Evolutionary conservation across 2,888 invertebrate species (phyloP), one percentile per base, ranked within the genome.

Genomic region (Meloe dianella): DNA sequence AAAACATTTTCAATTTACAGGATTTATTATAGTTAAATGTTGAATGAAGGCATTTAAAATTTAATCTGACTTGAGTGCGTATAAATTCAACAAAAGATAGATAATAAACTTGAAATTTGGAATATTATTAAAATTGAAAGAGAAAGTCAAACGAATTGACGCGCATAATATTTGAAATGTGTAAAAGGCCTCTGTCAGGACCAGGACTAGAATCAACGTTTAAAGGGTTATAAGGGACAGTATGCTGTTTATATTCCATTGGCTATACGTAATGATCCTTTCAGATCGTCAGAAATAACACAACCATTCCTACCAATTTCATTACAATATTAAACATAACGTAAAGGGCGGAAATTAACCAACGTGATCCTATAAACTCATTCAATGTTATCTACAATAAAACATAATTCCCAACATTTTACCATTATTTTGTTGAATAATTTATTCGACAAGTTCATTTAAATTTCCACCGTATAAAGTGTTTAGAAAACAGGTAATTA

Each of bases 301-400:
- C 41, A 17, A 54, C 60, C n/a, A 51, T 51, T 51, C 32, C 60
- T 27, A 57, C 56, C 64, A 58, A 22, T 51, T 61, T 51, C 65
- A 63, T 56, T 66, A 62, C 57, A 71, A 73, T 74, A 77, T 77
- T 76, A 75, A 75, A 76, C 77, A 75, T 77, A 77, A 77, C 75
- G 71, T 24, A 51, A 51, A 51, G 73, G 69, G 72, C 77, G 77
- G 77, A 78, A 78, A 78, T 78, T 78, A 78, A 73, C 71, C 73
- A 72, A 78, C 77, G 77, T 77, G 77, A 78, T 78, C 76, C 75
- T 63, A 68, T 63, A 68, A 68, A 65, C 68, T 68, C 68, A 63
- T 65, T 65, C 63, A 29, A 60, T 60, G 65, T 68, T 68, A 68
- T 68, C 68, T 61, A 65, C 63, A 68, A 68, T 68, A 68, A 68